Conservation (phyloP, 2,888 invertebrate genomes). For the Andrena minutula region DNA sequence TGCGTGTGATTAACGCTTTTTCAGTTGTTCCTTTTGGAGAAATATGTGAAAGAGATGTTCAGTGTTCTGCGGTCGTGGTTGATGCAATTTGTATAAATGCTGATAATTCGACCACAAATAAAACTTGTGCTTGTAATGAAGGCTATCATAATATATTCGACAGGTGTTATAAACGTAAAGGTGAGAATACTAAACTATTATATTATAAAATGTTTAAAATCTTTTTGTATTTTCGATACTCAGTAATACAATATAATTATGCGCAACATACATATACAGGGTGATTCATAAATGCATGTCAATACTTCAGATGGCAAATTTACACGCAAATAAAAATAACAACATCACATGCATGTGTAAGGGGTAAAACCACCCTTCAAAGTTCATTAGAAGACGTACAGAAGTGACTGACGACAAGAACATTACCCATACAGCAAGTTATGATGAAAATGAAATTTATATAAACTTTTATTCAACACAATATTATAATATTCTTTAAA, state of each 20-base stretch:
- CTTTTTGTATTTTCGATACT: not conserved
- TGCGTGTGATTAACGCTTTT: not conserved
- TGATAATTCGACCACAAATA: not conserved
- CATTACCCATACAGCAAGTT: too few species aligned
- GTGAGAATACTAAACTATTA: slow-evolving; percentile 45
- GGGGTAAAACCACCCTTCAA: too few species aligned
- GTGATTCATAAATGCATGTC: too few species aligned
- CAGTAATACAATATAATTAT: not conserved
- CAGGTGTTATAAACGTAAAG: slow-evolving; percentile 53
- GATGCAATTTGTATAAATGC: slow-evolving; percentile 53
- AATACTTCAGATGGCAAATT: too few species aligned
- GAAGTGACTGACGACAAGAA: too few species aligned
- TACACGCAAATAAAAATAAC: too few species aligned
- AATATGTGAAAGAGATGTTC: slow-evolving; percentile 68
- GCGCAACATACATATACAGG: too few species aligned
- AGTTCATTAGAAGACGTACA: too few species aligned
- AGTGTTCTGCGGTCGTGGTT: slow-evolving; percentile 59
- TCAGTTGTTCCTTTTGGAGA: slow-evolving; percentile 62
- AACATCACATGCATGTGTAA: too few species aligned
- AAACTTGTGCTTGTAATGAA: slow-evolving; percentile 55
- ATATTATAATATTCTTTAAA: too few species aligned
- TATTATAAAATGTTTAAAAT: not conserved
- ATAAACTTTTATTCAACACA: too few species aligned
- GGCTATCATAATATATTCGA: slow-evolving; percentile 49
- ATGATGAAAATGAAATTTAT: too few species aligned